A percentile compares a stretch with the other conserved stretches of the same genome.
Evolutionary conservation across 2,888 invertebrate species (phyloP).

Genomic region (Cyclophora punctaria): DNA sequence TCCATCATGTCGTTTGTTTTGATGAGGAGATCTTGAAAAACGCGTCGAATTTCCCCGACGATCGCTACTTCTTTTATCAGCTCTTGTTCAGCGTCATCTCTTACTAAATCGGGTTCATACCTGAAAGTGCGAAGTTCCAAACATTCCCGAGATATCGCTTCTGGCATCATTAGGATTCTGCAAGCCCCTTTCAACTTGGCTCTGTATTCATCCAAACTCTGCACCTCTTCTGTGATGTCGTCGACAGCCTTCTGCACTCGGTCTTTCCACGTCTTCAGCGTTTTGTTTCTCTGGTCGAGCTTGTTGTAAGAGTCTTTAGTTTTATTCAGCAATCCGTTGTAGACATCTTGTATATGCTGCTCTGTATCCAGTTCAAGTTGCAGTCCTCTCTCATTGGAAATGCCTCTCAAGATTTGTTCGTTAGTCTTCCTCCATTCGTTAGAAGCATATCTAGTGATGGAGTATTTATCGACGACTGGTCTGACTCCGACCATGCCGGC

Average conservation of each 20-base stretch:
- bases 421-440: slow-evolving; percentile 83
- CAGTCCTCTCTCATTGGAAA: slow-evolving; percentile 47
- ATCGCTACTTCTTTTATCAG: slow-evolving; percentile 83
- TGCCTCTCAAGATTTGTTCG: slow-evolving; percentile 57
- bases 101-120: slow-evolving; percentile 83
- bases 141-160: slow-evolving; percentile 83
- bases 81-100: slow-evolving; percentile 88
- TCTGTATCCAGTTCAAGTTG: slow-evolving; percentile 36
- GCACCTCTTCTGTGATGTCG: slow-evolving; percentile 80
- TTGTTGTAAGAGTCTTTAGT: slow-evolving; percentile 61
- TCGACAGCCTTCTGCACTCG: slow-evolving; percentile 77
- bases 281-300: slow-evolving; percentile 39
- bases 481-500: slow-evolving; percentile 83
- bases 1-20: slow-evolving; percentile 81
- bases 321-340: slow-evolving; percentile 69
- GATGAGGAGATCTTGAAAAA: slow-evolving; percentile 76
- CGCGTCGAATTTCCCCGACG: slow-evolving; percentile 80
- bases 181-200: slow-evolving; percentile 79
- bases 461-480: slow-evolving; percentile 86
- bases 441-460: slow-evolving; percentile 82
- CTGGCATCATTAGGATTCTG: slow-evolving; percentile 80
- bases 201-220: slow-evolving; percentile 77
- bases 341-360: slow-evolving; percentile 67
- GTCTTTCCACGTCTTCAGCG: slow-evolving; percentile 79
- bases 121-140: slow-evolving; percentile 80